phyloP scores from a whole-genome alignment of 2,888 invertebrate species.

The Phyllotreta striolata region DNA sequence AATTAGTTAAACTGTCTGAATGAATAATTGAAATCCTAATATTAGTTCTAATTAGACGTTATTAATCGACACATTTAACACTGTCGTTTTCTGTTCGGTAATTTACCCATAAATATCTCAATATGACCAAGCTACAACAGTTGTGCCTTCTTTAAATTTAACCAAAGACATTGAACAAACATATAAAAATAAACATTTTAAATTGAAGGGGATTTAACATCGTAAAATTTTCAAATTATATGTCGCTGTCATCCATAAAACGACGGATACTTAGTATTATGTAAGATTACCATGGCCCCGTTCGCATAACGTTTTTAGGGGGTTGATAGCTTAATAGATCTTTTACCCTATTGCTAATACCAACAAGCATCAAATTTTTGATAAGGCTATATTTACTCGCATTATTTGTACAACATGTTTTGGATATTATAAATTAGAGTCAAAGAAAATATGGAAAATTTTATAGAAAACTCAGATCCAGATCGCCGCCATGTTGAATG shows the following conservation, averaged over 20 bases:
- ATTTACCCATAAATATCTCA: background rate
- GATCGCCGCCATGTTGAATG: background rate
- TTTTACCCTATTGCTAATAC: slow-evolving; percentile 40
- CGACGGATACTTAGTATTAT: slow-evolving; percentile 49
- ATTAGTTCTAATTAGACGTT: too few relatives aligned
- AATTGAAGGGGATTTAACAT: slow-evolving; percentile 50
- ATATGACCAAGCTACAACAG: slow-evolving; percentile 6
- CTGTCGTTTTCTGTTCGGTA: too few relatives aligned
- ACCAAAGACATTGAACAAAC: slow-evolving; percentile 39
- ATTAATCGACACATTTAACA: too few relatives aligned
- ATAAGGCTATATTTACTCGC: too few relatives aligned
- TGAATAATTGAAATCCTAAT: too few relatives aligned
- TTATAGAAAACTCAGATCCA: too few relatives aligned
- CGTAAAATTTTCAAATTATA: slow-evolving; percentile 55
- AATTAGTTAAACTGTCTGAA: too few relatives aligned
- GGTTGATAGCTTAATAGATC: slow-evolving; percentile 47
- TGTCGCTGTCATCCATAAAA: slow-evolving; percentile 51
- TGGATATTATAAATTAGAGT: too few relatives aligned
- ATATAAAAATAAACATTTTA: slow-evolving; percentile 53
- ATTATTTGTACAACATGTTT: too few relatives aligned
- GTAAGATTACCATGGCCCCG: slow-evolving; percentile 46
- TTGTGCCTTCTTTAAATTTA: slow-evolving; percentile 30
- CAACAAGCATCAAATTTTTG: too few relatives aligned
- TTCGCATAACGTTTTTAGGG: slow-evolving; percentile 41
- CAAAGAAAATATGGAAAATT: too few relatives aligned